A percentile compares a stretch with the other conserved stretches of the same genome.
Evolutionary conservation across 1,140 invertebrate species (phyloP).

Genomic region (Andricus grossulariae): DNA sequence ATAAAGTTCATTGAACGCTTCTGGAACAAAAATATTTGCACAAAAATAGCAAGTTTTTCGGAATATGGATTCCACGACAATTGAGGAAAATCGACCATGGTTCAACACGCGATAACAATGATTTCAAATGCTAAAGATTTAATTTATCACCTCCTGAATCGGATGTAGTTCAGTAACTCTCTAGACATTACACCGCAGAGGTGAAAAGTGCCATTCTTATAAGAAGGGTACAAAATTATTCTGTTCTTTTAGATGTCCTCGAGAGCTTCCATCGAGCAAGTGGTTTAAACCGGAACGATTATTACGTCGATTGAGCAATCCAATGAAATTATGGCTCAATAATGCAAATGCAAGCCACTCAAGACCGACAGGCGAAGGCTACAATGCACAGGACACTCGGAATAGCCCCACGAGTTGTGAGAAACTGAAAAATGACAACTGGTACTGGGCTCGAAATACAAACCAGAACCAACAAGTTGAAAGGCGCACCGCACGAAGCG

Average conservation of each 20-base stretch:
- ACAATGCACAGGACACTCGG: too few relatives aligned
- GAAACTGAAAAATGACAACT: too few relatives aligned
- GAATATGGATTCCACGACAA: slow-evolving; percentile 33
- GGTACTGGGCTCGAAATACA: too few relatives aligned
- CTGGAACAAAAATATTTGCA: slow-evolving; percentile 52
- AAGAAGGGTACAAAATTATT: background rate
- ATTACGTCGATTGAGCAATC: too few relatives aligned
- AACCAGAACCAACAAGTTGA: too few relatives aligned
- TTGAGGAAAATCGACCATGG: background rate
- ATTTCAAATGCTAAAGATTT: background rate
- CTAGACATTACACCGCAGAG: background rate
- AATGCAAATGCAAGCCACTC: too few relatives aligned
- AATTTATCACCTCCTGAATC: background rate
- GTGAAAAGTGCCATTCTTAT: background rate
- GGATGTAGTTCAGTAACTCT: background rate
- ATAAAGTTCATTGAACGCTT: background rate
- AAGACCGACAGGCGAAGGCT: too few relatives aligned
- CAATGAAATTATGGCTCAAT: too few relatives aligned
- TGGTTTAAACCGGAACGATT: background rate
- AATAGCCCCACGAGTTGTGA: too few relatives aligned
- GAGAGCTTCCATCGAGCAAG: background rate
- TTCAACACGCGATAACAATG: background rate
- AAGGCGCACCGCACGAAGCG: too few relatives aligned
- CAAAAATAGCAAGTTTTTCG: slow-evolving; percentile 53
- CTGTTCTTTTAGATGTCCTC: background rate